Base-by-base conservation (phyloP, 2,888 invertebrate species). In the Latheticus oryzae region DNA sequence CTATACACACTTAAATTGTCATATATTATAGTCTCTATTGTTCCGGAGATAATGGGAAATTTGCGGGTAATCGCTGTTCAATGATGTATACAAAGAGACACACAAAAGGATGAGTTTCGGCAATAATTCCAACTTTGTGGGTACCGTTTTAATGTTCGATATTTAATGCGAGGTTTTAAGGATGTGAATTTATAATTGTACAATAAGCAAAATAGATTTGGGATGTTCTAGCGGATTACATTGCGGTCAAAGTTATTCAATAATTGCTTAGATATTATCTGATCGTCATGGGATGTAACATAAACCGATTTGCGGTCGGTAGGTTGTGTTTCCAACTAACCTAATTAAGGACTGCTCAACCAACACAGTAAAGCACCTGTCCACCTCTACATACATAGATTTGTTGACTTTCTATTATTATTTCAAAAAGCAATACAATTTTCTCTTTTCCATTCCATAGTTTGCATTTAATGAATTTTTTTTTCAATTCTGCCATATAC, bases 1-100 rank as follows among this genome's bases (percentile, higher is more conserved):
- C 61, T 57, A 58, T 56, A 51, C 60, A 50, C 63, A 64, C 63
- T 66, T 64, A 63, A 64, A 66, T 63, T 59, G 66, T 64, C 61
- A 48, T 62, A 58, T 59, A 64, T 62, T 62, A 56, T 56, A 43
- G 60, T 43, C 45, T 54, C 60, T 50, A 56, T 66, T 66, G 66
- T 66, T 43, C 23, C 24, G 17, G 21, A 60, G 62, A 66, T 64
- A 66, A 64, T 66, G 43, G 63, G 48, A 42, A 61, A 63, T 64
- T 64, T 63, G 60, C 32, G 55, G 45, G 28, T 60, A 58, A 60
- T 60, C 55, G 50, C 32, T 45, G 56, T 56, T 60, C 60, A 60
- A 60, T 56, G 60, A 52, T 58, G 60, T 60, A 48, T 42, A 60
- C 48, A 33, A 50, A 45, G 11, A 17, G 35, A 9, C 28, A 9